These are phyloP conservation scores for Biston stratarius DNA, from an alignment of 2,888 invertebrate genomes.

Conservation along the genomic window DNA sequence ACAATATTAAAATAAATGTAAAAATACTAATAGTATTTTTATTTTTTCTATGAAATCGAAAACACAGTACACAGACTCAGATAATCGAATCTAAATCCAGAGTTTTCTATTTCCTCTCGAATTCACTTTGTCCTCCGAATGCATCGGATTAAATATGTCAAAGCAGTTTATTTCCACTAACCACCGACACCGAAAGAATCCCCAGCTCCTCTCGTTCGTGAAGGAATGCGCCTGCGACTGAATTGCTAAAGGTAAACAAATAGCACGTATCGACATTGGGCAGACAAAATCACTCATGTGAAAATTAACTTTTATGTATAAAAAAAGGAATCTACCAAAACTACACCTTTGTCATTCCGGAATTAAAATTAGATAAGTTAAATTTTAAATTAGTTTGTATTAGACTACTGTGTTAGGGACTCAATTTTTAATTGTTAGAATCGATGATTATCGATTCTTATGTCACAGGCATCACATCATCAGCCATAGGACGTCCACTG, in stretches of 20 bases:
- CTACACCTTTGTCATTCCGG: too few relatives aligned
- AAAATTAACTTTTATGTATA: neutral
- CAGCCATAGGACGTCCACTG: too few relatives aligned
- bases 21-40: too few relatives aligned
- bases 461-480: too few relatives aligned
- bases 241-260: constrained; percentile 48
- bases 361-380: too few relatives aligned
- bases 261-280: constrained; percentile 7
- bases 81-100: neutral
- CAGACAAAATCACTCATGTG: constrained; percentile 1
- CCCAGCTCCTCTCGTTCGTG: constrained; percentile 29
- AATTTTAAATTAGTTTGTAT: too few relatives aligned
- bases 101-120: constrained; percentile 1
- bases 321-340: too few relatives aligned
- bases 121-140: constrained; percentile 1
- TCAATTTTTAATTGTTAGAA: too few relatives aligned
- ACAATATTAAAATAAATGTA: too few relatives aligned
- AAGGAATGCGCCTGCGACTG: constrained; percentile 34
- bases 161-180: constrained; percentile 28
- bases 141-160: constrained; percentile 29
- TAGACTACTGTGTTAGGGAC: too few relatives aligned
- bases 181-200: constrained; percentile 28
- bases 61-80: neutral
- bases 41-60: too few relatives aligned
- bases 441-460: too few relatives aligned